Percentiles rank a stretch among this genome's conserved stretches.
Conservation (phyloP, 2,888 invertebrate genomes). For the Himalopsyche kuldschensis region DNA sequence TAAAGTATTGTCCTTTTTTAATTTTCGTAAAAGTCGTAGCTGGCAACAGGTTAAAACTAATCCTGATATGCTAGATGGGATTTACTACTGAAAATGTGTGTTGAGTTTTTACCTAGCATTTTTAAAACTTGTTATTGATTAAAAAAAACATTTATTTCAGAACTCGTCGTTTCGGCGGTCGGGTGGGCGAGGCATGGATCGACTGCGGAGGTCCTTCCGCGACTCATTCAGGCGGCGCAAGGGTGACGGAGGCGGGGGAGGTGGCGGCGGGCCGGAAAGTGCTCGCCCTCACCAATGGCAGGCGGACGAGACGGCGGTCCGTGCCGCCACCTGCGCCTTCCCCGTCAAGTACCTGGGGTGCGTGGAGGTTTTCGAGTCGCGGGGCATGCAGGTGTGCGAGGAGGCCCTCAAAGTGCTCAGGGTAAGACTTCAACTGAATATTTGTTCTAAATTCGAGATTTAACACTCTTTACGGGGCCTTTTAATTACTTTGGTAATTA, state of each 20-base stretch:
- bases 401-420: constrained; percentile 96
- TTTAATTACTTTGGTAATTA: too few species aligned
- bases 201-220: constrained; percentile 84
- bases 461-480: too few species aligned
- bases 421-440: constrained; percentile 57
- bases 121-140: not conserved
- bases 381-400: constrained; percentile 99
- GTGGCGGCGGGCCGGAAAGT: constrained; percentile 79
- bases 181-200: constrained; percentile 75
- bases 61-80: too few species aligned
- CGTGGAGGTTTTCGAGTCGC: constrained; percentile 98
- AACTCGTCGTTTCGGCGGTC: constrained; percentile 56
- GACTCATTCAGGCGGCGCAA: constrained; percentile 93
- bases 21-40: too few species aligned
- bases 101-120: too few species aligned
- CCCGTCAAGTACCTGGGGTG: constrained; percentile 98
- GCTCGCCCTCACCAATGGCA: constrained; percentile 98
- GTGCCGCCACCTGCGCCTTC: constrained; percentile 95
- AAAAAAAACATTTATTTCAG: constrained; percentile 45
- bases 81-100: too few species aligned
- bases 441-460: too few species aligned
- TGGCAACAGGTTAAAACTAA: too few species aligned
- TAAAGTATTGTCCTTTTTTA: too few species aligned
- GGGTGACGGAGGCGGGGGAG: constrained; percentile 68
- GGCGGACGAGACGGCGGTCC: constrained; percentile 94